Evolutionary conservation across 2,888 invertebrate species (phyloP).

Genomic region (Chaetoderma sp.): DNA sequence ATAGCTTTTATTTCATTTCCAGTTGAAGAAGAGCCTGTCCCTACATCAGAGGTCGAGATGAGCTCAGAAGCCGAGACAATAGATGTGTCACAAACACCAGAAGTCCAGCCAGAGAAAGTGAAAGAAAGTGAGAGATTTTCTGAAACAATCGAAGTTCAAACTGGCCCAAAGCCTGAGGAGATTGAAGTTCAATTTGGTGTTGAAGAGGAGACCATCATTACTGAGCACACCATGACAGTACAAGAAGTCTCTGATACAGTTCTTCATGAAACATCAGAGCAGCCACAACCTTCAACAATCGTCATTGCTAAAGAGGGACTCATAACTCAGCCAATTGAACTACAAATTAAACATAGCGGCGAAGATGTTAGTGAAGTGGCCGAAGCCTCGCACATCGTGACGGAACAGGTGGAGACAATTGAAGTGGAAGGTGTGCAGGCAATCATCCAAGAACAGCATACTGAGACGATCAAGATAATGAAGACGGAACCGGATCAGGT

Average conservation of each 20-base stretch:
- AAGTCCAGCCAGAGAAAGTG: conserved; percentile 12
- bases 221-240: conserved; percentile 47
- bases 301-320: conserved; percentile 48
- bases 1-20: too few relatives aligned
- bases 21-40: too few relatives aligned
- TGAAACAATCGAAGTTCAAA: conserved; percentile 33
- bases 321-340: conserved; percentile 44
- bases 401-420: conserved; percentile 46
- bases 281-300: conserved; percentile 44
- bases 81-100: conserved; percentile 39
- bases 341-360: conserved; percentile 46
- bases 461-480: conserved; percentile 61
- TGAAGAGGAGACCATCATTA: conserved; percentile 42
- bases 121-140: conserved; percentile 21
- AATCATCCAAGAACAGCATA: conserved; percentile 55
- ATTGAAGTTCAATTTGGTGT: conserved; percentile 52
- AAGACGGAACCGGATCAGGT: conserved; percentile 42
- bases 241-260: conserved; percentile 26
- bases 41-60: too few relatives aligned
- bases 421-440: too few relatives aligned
- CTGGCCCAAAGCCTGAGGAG: conserved; percentile 23
- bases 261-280: conserved; percentile 22
- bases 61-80: conserved; percentile 58
- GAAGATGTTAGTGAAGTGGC: conserved; percentile 42
- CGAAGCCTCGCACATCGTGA: conserved; percentile 48